Conservation (phyloP, 2,888 invertebrate genomes). For the Odontothrips loti region DNA sequence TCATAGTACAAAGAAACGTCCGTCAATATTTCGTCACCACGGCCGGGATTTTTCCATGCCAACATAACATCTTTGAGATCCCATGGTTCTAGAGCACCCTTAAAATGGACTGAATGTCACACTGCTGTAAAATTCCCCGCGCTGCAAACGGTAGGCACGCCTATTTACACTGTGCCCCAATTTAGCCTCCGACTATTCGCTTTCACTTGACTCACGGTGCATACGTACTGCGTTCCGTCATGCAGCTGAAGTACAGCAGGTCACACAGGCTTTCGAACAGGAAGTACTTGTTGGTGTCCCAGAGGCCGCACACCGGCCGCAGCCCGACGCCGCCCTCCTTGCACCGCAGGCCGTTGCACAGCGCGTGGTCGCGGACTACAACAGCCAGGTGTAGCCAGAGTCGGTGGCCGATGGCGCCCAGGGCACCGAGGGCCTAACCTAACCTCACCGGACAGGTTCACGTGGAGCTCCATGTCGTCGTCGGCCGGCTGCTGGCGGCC, state of each 20-base stretch:
- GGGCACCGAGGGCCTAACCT: too few species aligned
- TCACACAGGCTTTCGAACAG: conserved; percentile 9
- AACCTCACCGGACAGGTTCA: background rate
- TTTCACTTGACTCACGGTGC: too few species aligned
- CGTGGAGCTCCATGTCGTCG: background rate
- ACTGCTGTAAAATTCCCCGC: too few species aligned
- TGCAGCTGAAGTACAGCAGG: conserved; percentile 14
- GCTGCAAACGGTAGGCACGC: background rate
- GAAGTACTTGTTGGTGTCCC: conserved; percentile 16
- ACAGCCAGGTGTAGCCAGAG: background rate
- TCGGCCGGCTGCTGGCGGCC: background rate
- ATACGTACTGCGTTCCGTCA: conserved; percentile 22
- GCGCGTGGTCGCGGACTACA: background rate
- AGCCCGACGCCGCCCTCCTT: background rate
- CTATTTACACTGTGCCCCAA: background rate
- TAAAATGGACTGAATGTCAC: too few species aligned
- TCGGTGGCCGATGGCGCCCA: background rate
- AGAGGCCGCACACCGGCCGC: background rate
- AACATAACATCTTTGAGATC: too few species aligned
- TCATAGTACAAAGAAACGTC: background rate
- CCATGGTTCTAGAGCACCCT: too few species aligned
- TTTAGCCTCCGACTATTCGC: background rate
- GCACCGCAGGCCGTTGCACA: conserved; percentile 12
- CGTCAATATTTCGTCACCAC: conserved; percentile 8
- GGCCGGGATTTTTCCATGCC: background rate